Percentiles rank a stretch among this genome's conserved stretches.
phyloP scores from a whole-genome alignment of 2,888 invertebrate species.

The Yponomeuta cagnagella region DNA sequence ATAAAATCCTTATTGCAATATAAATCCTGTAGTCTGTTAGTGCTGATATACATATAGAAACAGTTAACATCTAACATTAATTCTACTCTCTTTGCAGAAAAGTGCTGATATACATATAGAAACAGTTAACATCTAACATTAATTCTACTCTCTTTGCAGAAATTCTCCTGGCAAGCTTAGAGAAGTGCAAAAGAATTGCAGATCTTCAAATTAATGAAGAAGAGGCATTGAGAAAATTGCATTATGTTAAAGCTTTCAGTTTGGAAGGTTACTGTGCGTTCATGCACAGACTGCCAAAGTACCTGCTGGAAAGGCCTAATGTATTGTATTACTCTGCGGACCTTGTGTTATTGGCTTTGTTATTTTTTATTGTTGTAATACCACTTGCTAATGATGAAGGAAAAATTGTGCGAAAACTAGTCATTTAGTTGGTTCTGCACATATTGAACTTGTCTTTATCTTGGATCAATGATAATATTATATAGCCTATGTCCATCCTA shows the following conservation, averaged over 20 bases:
- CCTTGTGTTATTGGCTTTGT: no score
- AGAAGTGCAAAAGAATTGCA: slow-evolving; percentile 43
- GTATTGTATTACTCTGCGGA: not conserved
- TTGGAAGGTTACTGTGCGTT: slow-evolving; percentile 55
- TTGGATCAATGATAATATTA: no score
- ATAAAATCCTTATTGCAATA: not conserved
- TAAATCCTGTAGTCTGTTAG: not conserved
- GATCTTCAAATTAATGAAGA: slow-evolving; percentile 34
- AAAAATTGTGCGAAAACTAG: no score
- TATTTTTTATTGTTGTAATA: no score
- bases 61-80: not conserved
- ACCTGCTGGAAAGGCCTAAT: slow-evolving; percentile 28
- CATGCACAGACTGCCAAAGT: slow-evolving; percentile 43
- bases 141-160: slow-evolving; percentile 32
- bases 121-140: not conserved
- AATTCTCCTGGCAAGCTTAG: slow-evolving; percentile 47
- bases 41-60: not conserved
- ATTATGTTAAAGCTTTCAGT: slow-evolving; percentile 62
- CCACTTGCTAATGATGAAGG: no score
- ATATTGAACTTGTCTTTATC: no score
- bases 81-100: slow-evolving; percentile 37
- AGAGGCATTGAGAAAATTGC: slow-evolving; percentile 46
- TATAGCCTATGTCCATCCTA: no score
- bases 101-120: not conserved
- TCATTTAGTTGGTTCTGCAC: no score